These are phyloP conservation scores for Vulpes ferrilata DNA, from an alignment of 2,113 vertebrate species.

Conservation along the genomic window DNA sequence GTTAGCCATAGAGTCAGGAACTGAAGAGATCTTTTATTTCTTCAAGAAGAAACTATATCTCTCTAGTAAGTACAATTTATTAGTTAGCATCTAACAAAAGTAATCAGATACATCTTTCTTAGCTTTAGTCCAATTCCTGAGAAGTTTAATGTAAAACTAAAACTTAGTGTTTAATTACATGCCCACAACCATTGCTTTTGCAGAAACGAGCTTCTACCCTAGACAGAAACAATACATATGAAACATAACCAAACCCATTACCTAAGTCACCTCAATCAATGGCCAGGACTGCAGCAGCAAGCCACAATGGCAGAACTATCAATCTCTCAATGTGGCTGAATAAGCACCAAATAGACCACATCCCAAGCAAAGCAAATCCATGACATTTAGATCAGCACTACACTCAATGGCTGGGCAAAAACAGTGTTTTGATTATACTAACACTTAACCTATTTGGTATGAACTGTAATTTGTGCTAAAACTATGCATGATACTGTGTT, in stretches of 20 bases:
- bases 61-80: background rate
- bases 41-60: slow-evolving; percentile 24
- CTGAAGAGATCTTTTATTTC: slow-evolving; percentile 48
- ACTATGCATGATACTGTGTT: background rate
- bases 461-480: slow-evolving; percentile 25
- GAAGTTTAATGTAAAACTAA: slow-evolving; percentile 29
- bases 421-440: background rate
- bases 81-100: slow-evolving; percentile 17
- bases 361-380: background rate
- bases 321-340: background rate
- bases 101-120: slow-evolving; percentile 23
- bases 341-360: background rate
- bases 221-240: slow-evolving; percentile 12
- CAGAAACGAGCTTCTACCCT: background rate
- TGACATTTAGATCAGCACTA: background rate
- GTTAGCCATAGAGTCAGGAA: slow-evolving; percentile 9
- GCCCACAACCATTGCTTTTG: background rate
- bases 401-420: background rate
- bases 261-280: background rate
- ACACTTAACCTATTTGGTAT: background rate
- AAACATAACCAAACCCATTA: background rate
- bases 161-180: background rate
- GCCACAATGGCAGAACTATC: background rate
- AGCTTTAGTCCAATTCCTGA: background rate
- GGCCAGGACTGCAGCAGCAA: background rate